Percentiles rank a stretch among this genome's conserved stretches.
Evolutionary conservation across 2,797 vertebrate genomes (phyloP).

Genomic region (Fundulus diaphanus): DNA sequence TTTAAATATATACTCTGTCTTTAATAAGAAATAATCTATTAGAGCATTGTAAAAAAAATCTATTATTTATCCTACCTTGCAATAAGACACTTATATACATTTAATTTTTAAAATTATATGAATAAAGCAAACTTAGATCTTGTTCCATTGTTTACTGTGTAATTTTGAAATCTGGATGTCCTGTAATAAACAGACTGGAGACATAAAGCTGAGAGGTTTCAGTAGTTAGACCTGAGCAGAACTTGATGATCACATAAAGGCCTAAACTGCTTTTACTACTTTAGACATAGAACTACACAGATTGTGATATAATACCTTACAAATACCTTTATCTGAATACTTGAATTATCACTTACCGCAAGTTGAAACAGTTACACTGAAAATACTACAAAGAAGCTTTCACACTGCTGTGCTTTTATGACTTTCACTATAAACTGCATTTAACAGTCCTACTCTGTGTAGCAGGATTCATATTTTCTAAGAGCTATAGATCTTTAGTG

Average conservation of each 20-base stretch:
- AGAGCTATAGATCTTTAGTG: not conserved
- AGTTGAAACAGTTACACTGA: constrained; percentile 48
- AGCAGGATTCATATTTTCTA: not conserved
- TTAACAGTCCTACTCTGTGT: not conserved
- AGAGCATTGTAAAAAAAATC: not conserved
- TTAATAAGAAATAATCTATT: not conserved
- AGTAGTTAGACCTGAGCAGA: no score
- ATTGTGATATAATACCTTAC: constrained; percentile 58
- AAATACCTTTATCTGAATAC: constrained; percentile 31
- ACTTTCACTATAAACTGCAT: not conserved
- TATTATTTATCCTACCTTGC: not conserved
- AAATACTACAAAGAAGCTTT: constrained; percentile 1
- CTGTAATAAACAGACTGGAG: not conserved
- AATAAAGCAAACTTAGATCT: not conserved
- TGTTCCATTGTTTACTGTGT: not conserved
- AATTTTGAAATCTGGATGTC: constrained; percentile 2
- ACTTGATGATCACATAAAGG: not conserved
- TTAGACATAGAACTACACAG: constrained; percentile 51
- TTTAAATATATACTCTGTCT: not conserved
- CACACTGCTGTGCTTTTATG: not conserved
- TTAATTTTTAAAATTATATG: not conserved
- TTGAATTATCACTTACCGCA: constrained; percentile 51
- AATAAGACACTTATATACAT: not conserved
- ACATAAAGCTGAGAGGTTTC: not conserved
- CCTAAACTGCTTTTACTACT: constrained; percentile 32